Percentiles rank a stretch among this genome's conserved stretches.
phyloP scores from a whole-genome alignment of 30 jellyfish, hydroid and myxozoan genomes.

The Catostylus mosaicus region DNA sequence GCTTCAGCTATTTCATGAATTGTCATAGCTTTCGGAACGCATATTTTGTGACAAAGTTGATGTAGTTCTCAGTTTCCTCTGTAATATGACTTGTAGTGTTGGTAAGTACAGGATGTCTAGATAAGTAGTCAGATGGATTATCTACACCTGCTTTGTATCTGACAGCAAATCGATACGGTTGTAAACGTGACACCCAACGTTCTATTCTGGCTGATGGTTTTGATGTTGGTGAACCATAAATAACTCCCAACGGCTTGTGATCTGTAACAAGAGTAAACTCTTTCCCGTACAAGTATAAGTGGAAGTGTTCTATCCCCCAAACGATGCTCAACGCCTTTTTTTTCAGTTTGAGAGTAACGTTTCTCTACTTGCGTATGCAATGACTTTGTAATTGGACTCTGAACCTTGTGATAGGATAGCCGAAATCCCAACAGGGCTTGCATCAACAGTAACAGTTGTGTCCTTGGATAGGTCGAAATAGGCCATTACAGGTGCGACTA shows the following conservation, averaged over 20 bases:
- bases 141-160: too few species aligned
- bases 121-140: too few species aligned
- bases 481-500: constrained; percentile 56
- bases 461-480: too few species aligned
- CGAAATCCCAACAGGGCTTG: too few species aligned
- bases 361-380: constrained; percentile 55
- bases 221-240: too few species aligned
- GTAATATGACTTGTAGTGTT: constrained; percentile 1
- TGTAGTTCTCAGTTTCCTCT: constrained; percentile 37
- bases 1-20: constrained; percentile 17
- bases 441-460: too few species aligned
- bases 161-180: too few species aligned
- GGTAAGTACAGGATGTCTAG: constrained; percentile 33
- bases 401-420: too few species aligned
- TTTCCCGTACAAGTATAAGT: constrained; percentile 21
- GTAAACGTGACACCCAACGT: too few species aligned
- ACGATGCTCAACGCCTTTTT: constrained; percentile 43
- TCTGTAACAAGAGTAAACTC: too few species aligned
- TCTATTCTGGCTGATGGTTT: too few species aligned
- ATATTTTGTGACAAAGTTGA: constrained; percentile 31
- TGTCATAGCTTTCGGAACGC: constrained; percentile 52
- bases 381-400: constrained; percentile 26
- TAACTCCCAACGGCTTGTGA: too few species aligned
- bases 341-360: constrained; percentile 41
- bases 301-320: constrained; percentile 38